Evolutionary conservation across 1,140 invertebrate species (phyloP).

Genomic region (Cecropterus lyciades): DNA sequence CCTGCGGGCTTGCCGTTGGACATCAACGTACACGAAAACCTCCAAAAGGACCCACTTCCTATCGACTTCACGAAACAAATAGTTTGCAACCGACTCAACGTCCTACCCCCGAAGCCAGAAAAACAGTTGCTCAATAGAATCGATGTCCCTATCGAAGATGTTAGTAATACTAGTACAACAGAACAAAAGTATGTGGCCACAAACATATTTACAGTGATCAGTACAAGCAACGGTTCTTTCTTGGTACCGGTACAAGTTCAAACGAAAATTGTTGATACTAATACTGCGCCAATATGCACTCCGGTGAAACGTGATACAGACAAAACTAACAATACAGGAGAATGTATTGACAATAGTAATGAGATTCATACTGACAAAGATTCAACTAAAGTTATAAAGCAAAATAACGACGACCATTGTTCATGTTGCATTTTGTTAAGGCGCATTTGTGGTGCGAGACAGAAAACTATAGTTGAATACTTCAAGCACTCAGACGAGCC

Average conservation of each 20-base stretch:
- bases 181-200: slow-evolving; percentile 17
- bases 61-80: slow-evolving; percentile 52
- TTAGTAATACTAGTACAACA: neutral
- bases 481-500: slow-evolving; percentile 38
- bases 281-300: slow-evolving; percentile 38
- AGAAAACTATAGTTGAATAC: slow-evolving; percentile 60
- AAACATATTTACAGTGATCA: slow-evolving; percentile 43
- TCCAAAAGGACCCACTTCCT: slow-evolving; percentile 49
- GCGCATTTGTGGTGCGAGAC: slow-evolving; percentile 52
- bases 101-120: slow-evolving; percentile 26
- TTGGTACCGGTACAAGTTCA: slow-evolving; percentile 46
- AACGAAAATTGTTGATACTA: slow-evolving; percentile 47
- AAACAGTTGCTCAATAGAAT: slow-evolving; percentile 36
- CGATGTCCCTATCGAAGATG: slow-evolving; percentile 41
- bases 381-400: neutral
- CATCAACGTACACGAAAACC: slow-evolving; percentile 12
- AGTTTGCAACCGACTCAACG: slow-evolving; percentile 29
- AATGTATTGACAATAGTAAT: no score
- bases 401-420: slow-evolving; percentile 45
- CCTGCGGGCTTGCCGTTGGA: slow-evolving; percentile 50
- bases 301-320: slow-evolving; percentile 11
- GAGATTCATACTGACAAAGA: neutral
- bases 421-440: slow-evolving; percentile 56
- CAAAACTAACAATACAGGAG: neutral
- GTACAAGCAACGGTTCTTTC: slow-evolving; percentile 41